Percentiles rank a stretch among this genome's conserved stretches.
Evolutionary conservation across 2,888 invertebrate species (phyloP).

Genomic region (Homarus gammarus): DNA sequence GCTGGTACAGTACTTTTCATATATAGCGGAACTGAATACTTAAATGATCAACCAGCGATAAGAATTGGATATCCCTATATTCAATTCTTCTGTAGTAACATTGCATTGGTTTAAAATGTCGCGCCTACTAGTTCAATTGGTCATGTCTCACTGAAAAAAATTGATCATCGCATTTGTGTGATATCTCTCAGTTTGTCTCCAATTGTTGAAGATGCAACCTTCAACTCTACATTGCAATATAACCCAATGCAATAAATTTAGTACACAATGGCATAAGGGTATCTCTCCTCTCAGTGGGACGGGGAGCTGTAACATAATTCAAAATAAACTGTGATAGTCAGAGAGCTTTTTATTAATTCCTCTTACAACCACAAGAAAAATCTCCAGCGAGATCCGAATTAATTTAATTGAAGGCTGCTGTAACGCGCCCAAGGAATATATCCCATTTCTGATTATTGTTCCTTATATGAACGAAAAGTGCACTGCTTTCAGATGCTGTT

Average conservation of each 20-base stretch:
- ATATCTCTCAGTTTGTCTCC: neutral
- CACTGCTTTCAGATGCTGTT: too few species aligned
- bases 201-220: neutral
- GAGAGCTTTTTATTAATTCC: neutral
- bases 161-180: neutral
- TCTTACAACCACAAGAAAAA: neutral
- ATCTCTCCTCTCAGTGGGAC: constrained; percentile 23
- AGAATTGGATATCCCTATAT: constrained; percentile 13
- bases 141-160: neutral
- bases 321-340: constrained; percentile 54
- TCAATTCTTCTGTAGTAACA: constrained; percentile 5
- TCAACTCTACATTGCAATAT: constrained; percentile 4
- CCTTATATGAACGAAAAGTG: too few species aligned
- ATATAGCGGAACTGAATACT: neutral
- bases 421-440: too few species aligned
- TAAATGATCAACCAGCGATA: neutral
- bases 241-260: constrained; percentile 44
- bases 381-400: too few species aligned
- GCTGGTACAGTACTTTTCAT: constrained; percentile 3
- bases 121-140: neutral
- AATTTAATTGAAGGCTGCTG: too few species aligned
- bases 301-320: constrained; percentile 42
- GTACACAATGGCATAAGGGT: constrained; percentile 39
- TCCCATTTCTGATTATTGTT: too few species aligned
- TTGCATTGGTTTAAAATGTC: constrained; percentile 8